Percentiles rank a stretch among this genome's conserved stretches.
Evolutionary conservation across 1,140 invertebrate genomes (phyloP).

Genomic region (Wiebesia pumilae): DNA sequence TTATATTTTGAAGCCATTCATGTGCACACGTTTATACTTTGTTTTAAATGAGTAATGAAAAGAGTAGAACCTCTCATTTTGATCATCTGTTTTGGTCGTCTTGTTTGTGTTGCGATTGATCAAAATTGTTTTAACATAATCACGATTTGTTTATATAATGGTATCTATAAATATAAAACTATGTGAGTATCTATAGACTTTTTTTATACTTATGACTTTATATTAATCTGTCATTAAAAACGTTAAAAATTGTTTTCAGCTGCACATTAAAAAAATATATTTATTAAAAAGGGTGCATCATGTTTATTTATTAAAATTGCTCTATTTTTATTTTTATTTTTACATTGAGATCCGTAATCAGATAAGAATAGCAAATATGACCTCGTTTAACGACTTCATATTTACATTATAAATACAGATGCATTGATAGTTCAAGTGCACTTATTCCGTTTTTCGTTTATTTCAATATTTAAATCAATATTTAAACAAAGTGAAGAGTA

Average conservation of each 20-base stretch:
- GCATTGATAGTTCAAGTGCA: background rate
- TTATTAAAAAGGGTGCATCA: too few relatives aligned
- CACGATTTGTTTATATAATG: background rate
- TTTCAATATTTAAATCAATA: background rate
- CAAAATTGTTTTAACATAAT: background rate
- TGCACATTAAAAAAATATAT: too few relatives aligned
- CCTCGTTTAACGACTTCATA: background rate
- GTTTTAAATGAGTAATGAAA: slow-evolving; percentile 21
- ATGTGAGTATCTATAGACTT: background rate
- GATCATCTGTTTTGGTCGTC: background rate
- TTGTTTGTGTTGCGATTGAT: background rate
- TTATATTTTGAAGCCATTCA: background rate
- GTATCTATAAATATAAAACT: background rate
- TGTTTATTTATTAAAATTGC: too few relatives aligned
- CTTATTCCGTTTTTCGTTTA: background rate
- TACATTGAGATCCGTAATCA: background rate
- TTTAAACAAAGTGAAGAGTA: background rate
- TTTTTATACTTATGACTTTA: background rate
- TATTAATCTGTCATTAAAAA: background rate
- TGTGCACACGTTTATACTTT: background rate
- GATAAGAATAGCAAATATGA: background rate
- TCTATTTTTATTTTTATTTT: too few relatives aligned
- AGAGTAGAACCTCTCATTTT: background rate
- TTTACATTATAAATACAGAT: background rate
- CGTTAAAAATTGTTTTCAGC: too few relatives aligned